Evolutionary conservation across 2,113 vertebrate species (phyloP).

Genomic region (Indri indri): DNA sequence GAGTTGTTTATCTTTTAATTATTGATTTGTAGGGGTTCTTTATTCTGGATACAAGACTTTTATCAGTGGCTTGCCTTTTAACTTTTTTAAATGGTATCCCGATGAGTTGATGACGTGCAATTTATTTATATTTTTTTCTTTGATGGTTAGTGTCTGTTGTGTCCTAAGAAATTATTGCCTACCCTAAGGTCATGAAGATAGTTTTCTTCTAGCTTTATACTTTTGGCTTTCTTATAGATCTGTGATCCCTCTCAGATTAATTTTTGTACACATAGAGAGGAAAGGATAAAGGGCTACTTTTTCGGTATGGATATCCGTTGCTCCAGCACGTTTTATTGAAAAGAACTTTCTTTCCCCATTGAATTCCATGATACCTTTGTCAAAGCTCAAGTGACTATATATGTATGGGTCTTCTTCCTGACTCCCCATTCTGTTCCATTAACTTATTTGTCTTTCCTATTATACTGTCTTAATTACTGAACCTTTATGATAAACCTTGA

Average conservation of each 20-base stretch:
- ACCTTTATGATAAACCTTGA: neutral
- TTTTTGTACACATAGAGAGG: neutral
- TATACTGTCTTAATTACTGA: neutral
- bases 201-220: neutral
- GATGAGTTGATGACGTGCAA: neutral
- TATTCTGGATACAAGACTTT: neutral
- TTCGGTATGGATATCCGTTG: neutral
- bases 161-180: neutral
- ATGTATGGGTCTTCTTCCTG: neutral
- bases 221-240: neutral
- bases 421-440: neutral
- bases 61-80: neutral
- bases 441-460: neutral
- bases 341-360: neutral
- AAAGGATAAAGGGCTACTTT: neutral
- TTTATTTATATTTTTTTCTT: conserved; percentile 18
- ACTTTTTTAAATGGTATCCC: conserved; percentile 5
- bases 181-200: neutral
- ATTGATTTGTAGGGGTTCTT: neutral
- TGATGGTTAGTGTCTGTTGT: neutral
- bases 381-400: neutral
- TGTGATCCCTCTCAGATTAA: neutral
- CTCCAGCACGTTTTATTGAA: neutral
- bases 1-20: neutral
- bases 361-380: neutral